A percentile compares a stretch with the other conserved stretches of the same genome.
Evolutionary conservation across 1,140 invertebrate genomes (phyloP).

Genomic region (Dinoponera quadriceps): DNA sequence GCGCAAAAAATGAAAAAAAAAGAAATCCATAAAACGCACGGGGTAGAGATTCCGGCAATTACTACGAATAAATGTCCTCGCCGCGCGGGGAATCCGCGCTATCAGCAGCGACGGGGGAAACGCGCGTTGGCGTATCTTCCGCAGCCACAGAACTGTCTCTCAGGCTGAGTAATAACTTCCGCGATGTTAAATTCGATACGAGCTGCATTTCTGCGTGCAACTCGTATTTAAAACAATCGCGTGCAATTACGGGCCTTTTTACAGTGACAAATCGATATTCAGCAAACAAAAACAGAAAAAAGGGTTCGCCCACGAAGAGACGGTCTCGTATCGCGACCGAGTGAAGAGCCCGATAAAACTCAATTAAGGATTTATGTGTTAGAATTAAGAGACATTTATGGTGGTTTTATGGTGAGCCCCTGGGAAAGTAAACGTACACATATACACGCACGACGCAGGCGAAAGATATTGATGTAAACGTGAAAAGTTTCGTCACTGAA

Average conservation of each 20-base stretch:
- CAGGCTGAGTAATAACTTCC: slow-evolving; percentile 58
- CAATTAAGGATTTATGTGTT: slow-evolving; percentile 24
- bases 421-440: neutral
- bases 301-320: neutral
- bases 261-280: slow-evolving; percentile 16
- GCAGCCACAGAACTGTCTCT: slow-evolving; percentile 50
- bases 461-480: slow-evolving; percentile 1
- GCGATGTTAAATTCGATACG: slow-evolving; percentile 54
- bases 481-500: neutral
- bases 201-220: slow-evolving; percentile 7
- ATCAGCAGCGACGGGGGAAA: slow-evolving; percentile 47
- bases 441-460: no score
- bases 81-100: slow-evolving; percentile 38
- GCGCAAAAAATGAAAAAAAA: slow-evolving; percentile 1
- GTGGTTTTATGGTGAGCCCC: neutral
- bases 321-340: neutral
- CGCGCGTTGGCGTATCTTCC: slow-evolving; percentile 55
- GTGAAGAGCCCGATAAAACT: neutral
- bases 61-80: slow-evolving; percentile 48
- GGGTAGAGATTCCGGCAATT: slow-evolving; percentile 18
- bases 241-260: slow-evolving; percentile 35
- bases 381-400: slow-evolving; percentile 21
- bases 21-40: neutral
- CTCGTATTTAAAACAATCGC: slow-evolving; percentile 54
- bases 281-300: slow-evolving; percentile 1